Conservation (phyloP, 2,888 invertebrate species). For the Dryadula phaetusa region DNA sequence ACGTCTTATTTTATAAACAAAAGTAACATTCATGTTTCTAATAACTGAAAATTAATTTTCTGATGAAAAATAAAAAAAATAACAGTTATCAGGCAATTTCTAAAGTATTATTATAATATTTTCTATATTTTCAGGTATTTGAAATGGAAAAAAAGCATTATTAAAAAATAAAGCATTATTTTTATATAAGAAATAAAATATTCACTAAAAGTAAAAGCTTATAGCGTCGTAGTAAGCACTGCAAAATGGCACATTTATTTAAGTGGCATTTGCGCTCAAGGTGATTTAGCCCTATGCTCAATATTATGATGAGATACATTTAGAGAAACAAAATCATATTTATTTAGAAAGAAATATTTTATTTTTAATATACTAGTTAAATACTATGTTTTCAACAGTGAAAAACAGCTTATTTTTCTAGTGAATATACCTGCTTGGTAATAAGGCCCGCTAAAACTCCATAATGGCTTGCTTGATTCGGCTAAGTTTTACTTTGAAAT, state of each 20-base stretch:
- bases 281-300: slow-evolving; percentile 12
- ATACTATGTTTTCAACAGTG: not conserved
- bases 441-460: no score
- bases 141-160: not conserved
- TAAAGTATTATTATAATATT: not conserved
- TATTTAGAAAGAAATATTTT: not conserved
- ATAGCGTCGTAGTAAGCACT: slow-evolving; percentile 18
- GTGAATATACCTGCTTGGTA: no score
- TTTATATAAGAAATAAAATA: slow-evolving; percentile 14
- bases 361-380: not conserved
- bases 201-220: slow-evolving; percentile 21
- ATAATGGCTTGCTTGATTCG: no score
- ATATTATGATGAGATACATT: slow-evolving; percentile 15
- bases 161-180: not conserved
- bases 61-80: no score
- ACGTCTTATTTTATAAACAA: no score
- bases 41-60: no score
- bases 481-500: no score
- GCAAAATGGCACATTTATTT: slow-evolving; percentile 26
- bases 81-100: not conserved
- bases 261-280: slow-evolving; percentile 24
- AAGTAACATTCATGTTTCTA: no score
- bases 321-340: not conserved
- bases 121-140: not conserved
- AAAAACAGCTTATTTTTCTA: no score